Base-by-base conservation (phyloP, 2,888 invertebrate genomes). In the Nudaria mundana region DNA sequence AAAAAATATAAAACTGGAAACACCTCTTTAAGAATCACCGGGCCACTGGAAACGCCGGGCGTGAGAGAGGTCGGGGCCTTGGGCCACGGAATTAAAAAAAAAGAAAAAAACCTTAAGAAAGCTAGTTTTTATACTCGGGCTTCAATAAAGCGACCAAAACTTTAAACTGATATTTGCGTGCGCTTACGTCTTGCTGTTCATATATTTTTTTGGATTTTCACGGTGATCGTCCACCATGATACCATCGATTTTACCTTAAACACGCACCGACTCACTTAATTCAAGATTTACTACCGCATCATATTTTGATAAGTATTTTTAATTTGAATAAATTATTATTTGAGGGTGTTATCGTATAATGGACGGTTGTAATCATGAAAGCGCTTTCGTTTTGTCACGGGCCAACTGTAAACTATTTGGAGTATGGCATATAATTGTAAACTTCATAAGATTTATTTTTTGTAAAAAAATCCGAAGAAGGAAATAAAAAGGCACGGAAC, bases 261-360 rank as follows among this genome's bases (percentile, higher is more conserved):
- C 87, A 88, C 87, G 87, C 87, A 88, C 86, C 68, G 57, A 56
- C 73, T 85, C 80, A 87, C 86, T 88, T 88, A 83, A 83, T 81
- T 82, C 71, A 67, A 86, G 83, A 88, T 86, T 87, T 87, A 87
- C 71, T 71, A 86, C 86, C 87, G 86, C 85, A 88, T 88, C 88
- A 85, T 81, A 86, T 80, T 85, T 81, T 84, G 87, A 87, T 87
- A 87, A 88, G 85, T 88, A 86, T 87, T 88, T 88, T 88, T 88
- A 88, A 88, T 87, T 87, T 88, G 88, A 88, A 88, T 88, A 88
- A 86, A 88, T 88, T 88, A 88, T 86, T 79, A 85, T 86, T 85
- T 82, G 82, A 82, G 79, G 71, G 76, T 71, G 72, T 77, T 85
- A 84, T 86, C 83, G 84, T 69, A 56, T 72, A 79, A 84, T 81